phyloP scores from a whole-genome alignment of 2,797 vertebrate species.

The Chromobotia macracanthus region DNA sequence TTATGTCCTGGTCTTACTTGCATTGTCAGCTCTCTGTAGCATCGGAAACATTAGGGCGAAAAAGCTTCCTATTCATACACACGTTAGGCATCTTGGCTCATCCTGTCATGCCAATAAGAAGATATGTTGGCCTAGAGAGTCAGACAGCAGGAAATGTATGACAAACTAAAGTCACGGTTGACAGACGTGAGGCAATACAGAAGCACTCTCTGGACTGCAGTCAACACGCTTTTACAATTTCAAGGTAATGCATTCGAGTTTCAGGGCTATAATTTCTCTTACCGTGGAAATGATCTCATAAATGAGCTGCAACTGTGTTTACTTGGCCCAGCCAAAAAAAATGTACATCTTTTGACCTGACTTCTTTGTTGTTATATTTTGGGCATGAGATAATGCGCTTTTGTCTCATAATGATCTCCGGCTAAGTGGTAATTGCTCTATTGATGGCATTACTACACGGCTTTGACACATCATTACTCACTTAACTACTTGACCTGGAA shows the following conservation, averaged over 20 bases:
- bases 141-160: conserved; percentile 18
- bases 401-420: conserved; percentile 83
- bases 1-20: conserved; percentile 43
- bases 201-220: background rate
- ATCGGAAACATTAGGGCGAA: conserved; percentile 13
- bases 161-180: conserved; percentile 25
- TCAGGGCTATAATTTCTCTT: background rate
- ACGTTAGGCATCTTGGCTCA: background rate
- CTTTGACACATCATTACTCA: conserved; percentile 92
- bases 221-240: background rate
- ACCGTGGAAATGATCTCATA: conserved; percentile 19
- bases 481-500: conserved; percentile 91
- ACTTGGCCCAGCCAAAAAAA: conserved; percentile 33
- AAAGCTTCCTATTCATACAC: conserved; percentile 15
- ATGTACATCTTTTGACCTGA: conserved; percentile 71
- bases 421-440: conserved; percentile 90
- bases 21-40: conserved; percentile 36
- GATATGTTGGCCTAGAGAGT: conserved; percentile 6
- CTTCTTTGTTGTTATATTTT: conserved; percentile 80
- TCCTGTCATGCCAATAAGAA: conserved; percentile 5
- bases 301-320: conserved; percentile 41
- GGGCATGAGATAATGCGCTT: conserved; percentile 81
- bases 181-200: background rate
- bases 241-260: background rate
- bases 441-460: conserved; percentile 85